Evolutionary conservation across 2,113 vertebrate genomes (phyloP).

Genomic region (Perca schrenkii): DNA sequence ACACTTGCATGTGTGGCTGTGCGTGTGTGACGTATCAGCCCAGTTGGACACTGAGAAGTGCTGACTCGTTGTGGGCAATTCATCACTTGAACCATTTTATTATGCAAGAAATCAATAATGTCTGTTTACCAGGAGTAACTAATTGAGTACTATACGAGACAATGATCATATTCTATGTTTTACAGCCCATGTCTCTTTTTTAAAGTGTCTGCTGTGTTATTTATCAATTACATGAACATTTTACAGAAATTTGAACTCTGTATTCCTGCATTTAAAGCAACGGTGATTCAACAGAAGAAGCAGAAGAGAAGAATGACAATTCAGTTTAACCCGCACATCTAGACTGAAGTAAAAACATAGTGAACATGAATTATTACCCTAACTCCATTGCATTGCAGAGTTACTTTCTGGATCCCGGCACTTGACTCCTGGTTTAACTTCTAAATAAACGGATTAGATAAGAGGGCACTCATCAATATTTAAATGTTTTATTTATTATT

Average conservation of each 20-base stretch:
- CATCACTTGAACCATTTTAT: conserved; percentile 56
- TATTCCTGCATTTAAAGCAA: not conserved
- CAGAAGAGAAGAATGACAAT: not conserved
- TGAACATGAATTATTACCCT: not conserved
- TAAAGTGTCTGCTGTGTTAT: not conserved
- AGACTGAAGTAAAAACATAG: not conserved
- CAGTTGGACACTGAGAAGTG: conserved; percentile 49
- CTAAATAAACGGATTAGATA: not conserved
- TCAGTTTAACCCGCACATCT: not conserved
- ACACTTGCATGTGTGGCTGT: conserved; percentile 6
- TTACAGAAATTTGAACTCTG: not conserved
- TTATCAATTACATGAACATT: not conserved
- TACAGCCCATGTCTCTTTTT: not conserved
- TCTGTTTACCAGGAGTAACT: conserved; percentile 19
- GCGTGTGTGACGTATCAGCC: conserved; percentile 54
- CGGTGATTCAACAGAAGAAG: not conserved
- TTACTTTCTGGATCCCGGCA: not conserved
- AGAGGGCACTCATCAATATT: not conserved
- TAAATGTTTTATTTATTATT: not conserved
- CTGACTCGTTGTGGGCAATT: conserved; percentile 61
- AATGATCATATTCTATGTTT: conserved; percentile 10
- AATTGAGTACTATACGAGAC: not conserved
- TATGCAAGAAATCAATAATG: conserved; percentile 31
- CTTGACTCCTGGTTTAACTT: not conserved
- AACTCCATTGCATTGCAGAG: not conserved